phyloP scores from a whole-genome alignment of 2,113 vertebrate species.

The Condylura cristata region DNA sequence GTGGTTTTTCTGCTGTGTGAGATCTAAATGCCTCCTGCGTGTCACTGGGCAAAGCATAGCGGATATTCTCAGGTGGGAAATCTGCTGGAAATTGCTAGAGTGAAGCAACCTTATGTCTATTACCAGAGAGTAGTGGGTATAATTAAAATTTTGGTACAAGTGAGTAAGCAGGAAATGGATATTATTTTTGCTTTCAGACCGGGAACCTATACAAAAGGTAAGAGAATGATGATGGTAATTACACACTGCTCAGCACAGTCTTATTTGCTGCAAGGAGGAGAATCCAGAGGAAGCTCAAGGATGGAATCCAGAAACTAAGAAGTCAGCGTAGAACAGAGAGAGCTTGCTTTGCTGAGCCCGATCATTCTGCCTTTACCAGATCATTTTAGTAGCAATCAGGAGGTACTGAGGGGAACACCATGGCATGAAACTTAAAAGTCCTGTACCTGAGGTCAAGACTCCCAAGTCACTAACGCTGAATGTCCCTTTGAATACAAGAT shows the following conservation, averaged over 20 bases:
- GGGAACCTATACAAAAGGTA: not conserved
- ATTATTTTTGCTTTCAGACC: not conserved
- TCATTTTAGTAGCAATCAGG: not conserved
- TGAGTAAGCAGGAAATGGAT: not conserved
- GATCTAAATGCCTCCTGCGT: not conserved
- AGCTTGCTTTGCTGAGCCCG: not conserved
- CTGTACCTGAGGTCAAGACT: not conserved
- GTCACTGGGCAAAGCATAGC: not conserved
- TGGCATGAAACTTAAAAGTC: not conserved
- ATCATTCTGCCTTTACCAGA: not conserved
- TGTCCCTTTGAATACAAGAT: not conserved
- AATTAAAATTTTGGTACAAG: not conserved
- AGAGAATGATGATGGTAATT: not conserved
- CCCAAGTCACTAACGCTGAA: not conserved
- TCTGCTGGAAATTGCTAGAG: not conserved
- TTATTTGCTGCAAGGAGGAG: not conserved
- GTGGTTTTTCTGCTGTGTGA: not conserved
- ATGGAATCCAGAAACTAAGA: not conserved
- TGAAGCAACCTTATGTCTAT: not conserved
- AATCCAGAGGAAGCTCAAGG: not conserved
- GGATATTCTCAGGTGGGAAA: not conserved
- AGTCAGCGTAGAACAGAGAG: not conserved
- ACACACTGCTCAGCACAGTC: not conserved
- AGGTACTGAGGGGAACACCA: not conserved
- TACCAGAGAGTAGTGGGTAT: not conserved